These are phyloP conservation scores for Anoncus sp. DNA, from an alignment of 2,888 invertebrate species.

Conservation along the genomic window DNA sequence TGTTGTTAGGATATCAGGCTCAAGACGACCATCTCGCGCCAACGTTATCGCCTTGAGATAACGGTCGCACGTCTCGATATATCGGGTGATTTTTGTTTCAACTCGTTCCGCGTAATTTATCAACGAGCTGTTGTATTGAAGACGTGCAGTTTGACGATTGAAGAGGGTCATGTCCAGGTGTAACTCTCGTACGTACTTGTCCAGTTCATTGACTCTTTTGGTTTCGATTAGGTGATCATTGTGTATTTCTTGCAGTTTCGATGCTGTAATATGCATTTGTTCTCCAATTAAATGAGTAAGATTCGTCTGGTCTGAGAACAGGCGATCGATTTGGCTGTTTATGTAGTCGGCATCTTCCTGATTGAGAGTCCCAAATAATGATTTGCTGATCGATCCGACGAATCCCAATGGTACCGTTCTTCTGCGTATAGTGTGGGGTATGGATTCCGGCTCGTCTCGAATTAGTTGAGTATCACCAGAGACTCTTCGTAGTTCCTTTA, in stretches of 20 bases:
- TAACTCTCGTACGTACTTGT: neutral
- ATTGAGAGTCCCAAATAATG: constrained; percentile 14
- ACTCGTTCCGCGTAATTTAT: neutral
- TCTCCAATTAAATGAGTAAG: constrained; percentile 18
- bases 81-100: neutral
- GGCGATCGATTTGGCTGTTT: constrained; percentile 5
- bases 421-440: neutral
- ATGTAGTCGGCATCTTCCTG: constrained; percentile 21
- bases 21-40: neutral
- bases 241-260: constrained; percentile 12
- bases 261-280: constrained; percentile 10
- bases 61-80: neutral
- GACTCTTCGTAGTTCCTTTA: neutral
- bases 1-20: neutral
- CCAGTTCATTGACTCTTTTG: neutral
- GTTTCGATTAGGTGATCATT: neutral
- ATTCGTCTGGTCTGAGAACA: constrained; percentile 26
- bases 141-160: neutral
- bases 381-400: constrained; percentile 24
- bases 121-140: neutral
- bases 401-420: constrained; percentile 26
- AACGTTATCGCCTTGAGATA: neutral
- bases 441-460: neutral
- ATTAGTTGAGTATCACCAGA: too few relatives aligned
- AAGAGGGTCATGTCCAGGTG: neutral